Evolutionary conservation across 2,113 vertebrate species (phyloP).

Genomic region (Argyrosomus japonicus): DNA sequence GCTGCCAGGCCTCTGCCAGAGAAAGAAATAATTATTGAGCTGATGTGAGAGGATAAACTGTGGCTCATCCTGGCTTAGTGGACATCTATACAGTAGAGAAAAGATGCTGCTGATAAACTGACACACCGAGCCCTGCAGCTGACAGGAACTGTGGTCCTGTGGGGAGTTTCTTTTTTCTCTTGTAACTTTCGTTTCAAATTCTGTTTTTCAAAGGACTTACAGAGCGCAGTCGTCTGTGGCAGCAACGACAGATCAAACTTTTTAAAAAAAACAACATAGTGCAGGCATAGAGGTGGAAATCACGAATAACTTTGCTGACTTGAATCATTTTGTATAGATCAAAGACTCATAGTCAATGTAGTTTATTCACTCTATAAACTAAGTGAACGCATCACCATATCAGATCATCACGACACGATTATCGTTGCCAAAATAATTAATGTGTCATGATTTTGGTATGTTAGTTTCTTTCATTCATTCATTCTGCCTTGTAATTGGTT

Average conservation of each 20-base stretch:
- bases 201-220: neutral
- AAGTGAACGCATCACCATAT: no score
- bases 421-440: no score
- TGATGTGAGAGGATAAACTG: constrained; percentile 59
- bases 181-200: neutral
- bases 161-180: neutral
- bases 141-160: neutral
- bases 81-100: constrained; percentile 28
- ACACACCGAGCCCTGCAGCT: neutral
- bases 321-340: no score
- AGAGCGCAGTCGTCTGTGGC: no score
- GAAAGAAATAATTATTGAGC: constrained; percentile 88
- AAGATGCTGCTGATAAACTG: constrained; percentile 10
- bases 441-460: no score
- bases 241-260: neutral
- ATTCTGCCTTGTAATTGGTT: no score
- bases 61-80: constrained; percentile 50
- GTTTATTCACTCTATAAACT: no score
- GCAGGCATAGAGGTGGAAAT: no score
- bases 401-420: no score
- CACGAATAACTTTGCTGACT: neutral
- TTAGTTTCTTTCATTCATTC: no score
- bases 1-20: constrained; percentile 83
- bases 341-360: no score
- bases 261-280: neutral